phyloP scores from a whole-genome alignment of 2,113 vertebrate species.

The Tenrec ecaudatus region DNA sequence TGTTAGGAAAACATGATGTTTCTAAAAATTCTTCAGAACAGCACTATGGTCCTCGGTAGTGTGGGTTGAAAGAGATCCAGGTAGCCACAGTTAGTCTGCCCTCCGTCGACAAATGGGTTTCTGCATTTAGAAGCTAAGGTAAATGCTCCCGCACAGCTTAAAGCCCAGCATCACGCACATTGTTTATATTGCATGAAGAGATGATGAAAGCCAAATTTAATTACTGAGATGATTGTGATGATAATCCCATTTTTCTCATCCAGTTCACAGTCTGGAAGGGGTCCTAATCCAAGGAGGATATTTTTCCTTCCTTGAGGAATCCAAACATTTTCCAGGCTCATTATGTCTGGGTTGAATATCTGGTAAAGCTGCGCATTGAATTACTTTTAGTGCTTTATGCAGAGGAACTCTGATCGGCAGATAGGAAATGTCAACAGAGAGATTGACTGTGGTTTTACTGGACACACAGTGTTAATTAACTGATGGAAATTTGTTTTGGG shows the following conservation, averaged over 20 bases:
- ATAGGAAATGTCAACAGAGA: not conserved
- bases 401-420: not conserved
- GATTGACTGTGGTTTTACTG: not conserved
- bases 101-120: constrained; percentile 22
- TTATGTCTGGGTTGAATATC: not conserved
- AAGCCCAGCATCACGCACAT: not conserved
- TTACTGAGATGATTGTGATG: constrained; percentile 53
- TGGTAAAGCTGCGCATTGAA: not conserved
- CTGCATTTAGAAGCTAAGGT: constrained; percentile 55
- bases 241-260: not conserved
- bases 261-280: constrained; percentile 31
- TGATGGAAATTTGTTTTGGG: not conserved
- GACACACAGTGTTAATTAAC: not conserved
- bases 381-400: not conserved
- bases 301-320: constrained; percentile 7
- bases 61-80: constrained; percentile 24
- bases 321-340: constrained; percentile 38
- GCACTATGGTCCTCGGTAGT: not conserved
- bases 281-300: not conserved
- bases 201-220: constrained; percentile 53
- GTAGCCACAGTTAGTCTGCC: not conserved
- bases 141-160: constrained; percentile 41
- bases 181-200: not conserved
- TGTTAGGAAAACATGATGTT: constrained; percentile 10
- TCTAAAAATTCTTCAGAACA: constrained; percentile 42